Conservation (phyloP, 1,140 invertebrate genomes). For the Teleogryllus occipitalis region DNA sequence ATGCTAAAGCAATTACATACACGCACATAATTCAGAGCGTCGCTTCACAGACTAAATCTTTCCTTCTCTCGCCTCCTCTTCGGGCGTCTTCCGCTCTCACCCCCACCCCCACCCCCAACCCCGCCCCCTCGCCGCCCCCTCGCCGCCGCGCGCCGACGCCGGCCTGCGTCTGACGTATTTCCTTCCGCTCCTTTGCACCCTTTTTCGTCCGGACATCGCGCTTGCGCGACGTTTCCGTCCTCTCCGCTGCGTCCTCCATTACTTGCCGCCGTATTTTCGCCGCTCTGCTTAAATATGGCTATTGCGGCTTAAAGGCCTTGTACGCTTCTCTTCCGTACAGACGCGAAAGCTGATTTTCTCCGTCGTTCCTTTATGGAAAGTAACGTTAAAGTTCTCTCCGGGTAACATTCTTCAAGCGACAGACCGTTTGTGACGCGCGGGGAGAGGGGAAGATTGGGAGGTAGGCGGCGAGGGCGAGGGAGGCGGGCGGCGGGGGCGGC, state of each 20-base stretch:
- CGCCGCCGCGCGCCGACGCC: no score
- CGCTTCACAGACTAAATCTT: background rate
- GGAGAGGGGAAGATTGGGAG: background rate
- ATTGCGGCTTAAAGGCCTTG: background rate
- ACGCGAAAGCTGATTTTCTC: background rate
- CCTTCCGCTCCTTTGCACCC: no score
- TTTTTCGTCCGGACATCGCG: background rate
- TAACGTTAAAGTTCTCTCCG: background rate
- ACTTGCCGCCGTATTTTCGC: background rate
- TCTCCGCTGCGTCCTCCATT: background rate
- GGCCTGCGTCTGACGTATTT: no score
- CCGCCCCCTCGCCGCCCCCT: no score
- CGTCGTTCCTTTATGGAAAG: background rate
- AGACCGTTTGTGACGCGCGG: background rate
- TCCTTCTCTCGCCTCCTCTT: background rate
- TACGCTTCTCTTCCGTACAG: background rate
- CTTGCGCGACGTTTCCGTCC: background rate
- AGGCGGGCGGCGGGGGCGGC: no score
- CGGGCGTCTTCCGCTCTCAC: background rate
- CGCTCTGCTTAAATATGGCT: background rate
- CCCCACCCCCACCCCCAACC: no score
- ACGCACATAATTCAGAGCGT: background rate
- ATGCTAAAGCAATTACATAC: slow-evolving; percentile 5
- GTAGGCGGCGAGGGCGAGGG: background rate
- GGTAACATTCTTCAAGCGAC: background rate